Evolutionary conservation across 2,797 vertebrate genomes (phyloP).

Genomic region (Pseudomugil gertrudae): DNA sequence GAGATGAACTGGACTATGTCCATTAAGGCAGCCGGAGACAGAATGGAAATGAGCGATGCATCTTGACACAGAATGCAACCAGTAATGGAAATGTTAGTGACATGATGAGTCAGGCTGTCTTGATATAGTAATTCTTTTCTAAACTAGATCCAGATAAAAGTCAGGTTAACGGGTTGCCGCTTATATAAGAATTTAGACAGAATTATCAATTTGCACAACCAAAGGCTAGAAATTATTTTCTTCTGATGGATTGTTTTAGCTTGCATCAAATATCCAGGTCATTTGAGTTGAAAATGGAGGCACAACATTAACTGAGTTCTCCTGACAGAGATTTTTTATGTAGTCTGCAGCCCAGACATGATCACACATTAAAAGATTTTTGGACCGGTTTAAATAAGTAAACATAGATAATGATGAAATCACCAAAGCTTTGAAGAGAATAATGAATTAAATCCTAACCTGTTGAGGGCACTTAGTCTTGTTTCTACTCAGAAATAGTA

Average conservation of each 20-base stretch:
- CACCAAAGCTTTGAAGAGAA: neutral
- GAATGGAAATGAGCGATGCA: conserved; percentile 1
- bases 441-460: neutral
- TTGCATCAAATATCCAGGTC: neutral
- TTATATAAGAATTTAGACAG: neutral
- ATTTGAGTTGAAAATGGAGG: neutral
- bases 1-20: conserved; percentile 1
- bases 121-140: conserved; percentile 1
- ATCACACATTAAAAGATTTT: conserved; percentile 5
- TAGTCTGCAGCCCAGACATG: neutral
- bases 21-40: neutral
- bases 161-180: neutral
- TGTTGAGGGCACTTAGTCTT: neutral
- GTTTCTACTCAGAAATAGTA: neutral
- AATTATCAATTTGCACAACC: neutral
- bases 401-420: conserved; percentile 20
- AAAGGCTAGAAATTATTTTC: neutral
- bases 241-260: neutral
- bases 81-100: neutral
- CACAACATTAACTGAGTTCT: conserved; percentile 13
- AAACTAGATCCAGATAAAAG: neutral
- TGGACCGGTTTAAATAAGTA: conserved; percentile 11
- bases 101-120: neutral
- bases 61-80: neutral
- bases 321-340: conserved; percentile 1